Percentiles rank a stretch among this genome's conserved stretches.
These are phyloP conservation scores for Gobiocypris rarus DNA, from an alignment of 2,113 vertebrate genomes.

Conservation along the genomic window DNA sequence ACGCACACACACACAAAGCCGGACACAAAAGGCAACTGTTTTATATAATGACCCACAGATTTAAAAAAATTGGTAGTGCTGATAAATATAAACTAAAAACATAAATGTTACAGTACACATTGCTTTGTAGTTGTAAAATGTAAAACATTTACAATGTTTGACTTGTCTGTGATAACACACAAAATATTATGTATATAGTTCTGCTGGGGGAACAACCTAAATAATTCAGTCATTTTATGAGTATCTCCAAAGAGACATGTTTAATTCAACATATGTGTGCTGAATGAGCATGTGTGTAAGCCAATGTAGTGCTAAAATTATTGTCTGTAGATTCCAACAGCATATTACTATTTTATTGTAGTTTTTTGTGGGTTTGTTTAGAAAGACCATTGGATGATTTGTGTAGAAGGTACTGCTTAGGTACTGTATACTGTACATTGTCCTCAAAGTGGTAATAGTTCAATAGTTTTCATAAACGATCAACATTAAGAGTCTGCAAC, in stretches of 20 bases:
- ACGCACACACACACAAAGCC: too few species aligned
- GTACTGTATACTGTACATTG: not conserved
- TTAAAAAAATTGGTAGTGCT: not conserved
- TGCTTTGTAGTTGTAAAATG: too few species aligned
- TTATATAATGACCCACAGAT: not conserved
- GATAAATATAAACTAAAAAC: not conserved
- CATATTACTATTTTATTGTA: not conserved
- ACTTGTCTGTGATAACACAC: not conserved
- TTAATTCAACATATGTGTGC: not conserved
- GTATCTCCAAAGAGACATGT: not conserved
- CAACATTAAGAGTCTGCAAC: conserved; percentile 69
- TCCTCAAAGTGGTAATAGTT: not conserved
- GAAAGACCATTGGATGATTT: not conserved
- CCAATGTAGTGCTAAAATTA: not conserved
- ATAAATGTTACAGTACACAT: not conserved
- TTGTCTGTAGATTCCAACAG: not conserved
- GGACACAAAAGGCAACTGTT: not conserved
- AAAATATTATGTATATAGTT: too few species aligned
- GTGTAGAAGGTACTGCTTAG: not conserved
- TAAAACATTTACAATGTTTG: not conserved
- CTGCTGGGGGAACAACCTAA: not conserved
- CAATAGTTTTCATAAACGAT: conserved; percentile 37
- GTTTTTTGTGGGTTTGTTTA: not conserved
- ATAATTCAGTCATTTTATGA: not conserved
- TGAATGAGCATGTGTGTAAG: not conserved